A percentile compares a stretch with the other conserved stretches of the same genome.
These are phyloP conservation scores for Scopus umbretta DNA, from an alignment of 2,113 vertebrate species.

Conservation along the genomic window DNA sequence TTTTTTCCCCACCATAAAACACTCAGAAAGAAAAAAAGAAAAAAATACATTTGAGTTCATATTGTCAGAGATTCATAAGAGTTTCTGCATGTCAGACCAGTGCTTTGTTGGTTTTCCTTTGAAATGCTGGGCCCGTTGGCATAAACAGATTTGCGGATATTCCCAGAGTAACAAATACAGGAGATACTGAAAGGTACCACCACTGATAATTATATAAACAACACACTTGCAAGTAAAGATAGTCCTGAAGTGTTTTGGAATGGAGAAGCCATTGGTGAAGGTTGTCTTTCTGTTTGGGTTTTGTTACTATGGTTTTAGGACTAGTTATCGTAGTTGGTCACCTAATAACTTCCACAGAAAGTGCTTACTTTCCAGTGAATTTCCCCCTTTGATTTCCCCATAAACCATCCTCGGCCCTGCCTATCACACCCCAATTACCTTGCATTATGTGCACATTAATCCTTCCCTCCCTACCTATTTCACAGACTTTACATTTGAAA, in stretches of 20 bases:
- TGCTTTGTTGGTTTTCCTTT: background rate
- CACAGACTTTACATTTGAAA: conserved; percentile 59
- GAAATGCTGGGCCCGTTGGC: background rate
- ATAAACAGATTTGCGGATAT: background rate
- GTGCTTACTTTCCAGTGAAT: conserved; percentile 59
- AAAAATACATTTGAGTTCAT: background rate
- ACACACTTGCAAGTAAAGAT: background rate
- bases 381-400: conserved; percentile 61
- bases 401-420: conserved; percentile 20
- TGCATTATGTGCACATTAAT: conserved; percentile 43
- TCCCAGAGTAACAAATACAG: background rate
- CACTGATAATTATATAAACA: background rate
- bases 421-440: conserved; percentile 52
- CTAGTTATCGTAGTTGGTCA: conserved; percentile 50
- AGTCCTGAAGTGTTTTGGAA: background rate
- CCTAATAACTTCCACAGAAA: conserved; percentile 62
- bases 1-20: background rate
- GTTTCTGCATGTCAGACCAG: background rate
- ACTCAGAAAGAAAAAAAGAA: background rate
- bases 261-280: background rate
- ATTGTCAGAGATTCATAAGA: background rate
- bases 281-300: conserved; percentile 31
- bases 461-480: conserved; percentile 34
- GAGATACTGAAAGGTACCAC: background rate
- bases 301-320: conserved; percentile 47